Conservation (phyloP, 2,797 vertebrate genomes). For the Myripristis murdjan region DNA sequence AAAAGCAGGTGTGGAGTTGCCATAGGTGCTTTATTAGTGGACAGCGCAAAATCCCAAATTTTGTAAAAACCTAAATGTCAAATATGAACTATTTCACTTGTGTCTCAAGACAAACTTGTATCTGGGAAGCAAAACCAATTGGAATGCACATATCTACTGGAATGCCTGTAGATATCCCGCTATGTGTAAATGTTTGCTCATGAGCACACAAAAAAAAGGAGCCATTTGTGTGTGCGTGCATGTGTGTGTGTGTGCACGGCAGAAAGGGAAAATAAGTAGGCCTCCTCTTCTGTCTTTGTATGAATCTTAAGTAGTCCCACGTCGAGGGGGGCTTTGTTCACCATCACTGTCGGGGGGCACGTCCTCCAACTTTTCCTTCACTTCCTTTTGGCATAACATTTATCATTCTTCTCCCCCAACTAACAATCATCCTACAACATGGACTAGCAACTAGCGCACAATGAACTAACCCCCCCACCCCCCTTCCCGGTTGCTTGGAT, state of each 20-base stretch:
- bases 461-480: constrained; percentile 74
- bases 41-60: constrained; percentile 2
- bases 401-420: constrained; percentile 82
- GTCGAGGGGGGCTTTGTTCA: constrained; percentile 78
- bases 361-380: constrained; percentile 79
- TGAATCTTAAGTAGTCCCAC: constrained; percentile 82
- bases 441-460: constrained; percentile 80
- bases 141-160: constrained; percentile 60
- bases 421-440: constrained; percentile 85
- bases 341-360: constrained; percentile 73
- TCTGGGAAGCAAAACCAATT: constrained; percentile 51
- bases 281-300: constrained; percentile 66
- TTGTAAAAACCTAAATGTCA: not conserved
- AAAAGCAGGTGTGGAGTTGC: not conserved
- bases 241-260: constrained; percentile 21
- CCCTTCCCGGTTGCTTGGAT: constrained; percentile 83
- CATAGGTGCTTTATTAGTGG: not conserved
- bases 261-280: constrained; percentile 59
- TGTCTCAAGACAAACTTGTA: constrained; percentile 18
- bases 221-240: constrained; percentile 31
- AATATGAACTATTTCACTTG: constrained; percentile 4
- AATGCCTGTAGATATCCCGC: constrained; percentile 68
- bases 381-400: constrained; percentile 84
- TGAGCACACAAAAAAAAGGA: constrained; percentile 33
- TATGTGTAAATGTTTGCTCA: constrained; percentile 76